phyloP scores from a whole-genome alignment of 2,888 invertebrate genomes.

The Lasioglossum calceatum region DNA sequence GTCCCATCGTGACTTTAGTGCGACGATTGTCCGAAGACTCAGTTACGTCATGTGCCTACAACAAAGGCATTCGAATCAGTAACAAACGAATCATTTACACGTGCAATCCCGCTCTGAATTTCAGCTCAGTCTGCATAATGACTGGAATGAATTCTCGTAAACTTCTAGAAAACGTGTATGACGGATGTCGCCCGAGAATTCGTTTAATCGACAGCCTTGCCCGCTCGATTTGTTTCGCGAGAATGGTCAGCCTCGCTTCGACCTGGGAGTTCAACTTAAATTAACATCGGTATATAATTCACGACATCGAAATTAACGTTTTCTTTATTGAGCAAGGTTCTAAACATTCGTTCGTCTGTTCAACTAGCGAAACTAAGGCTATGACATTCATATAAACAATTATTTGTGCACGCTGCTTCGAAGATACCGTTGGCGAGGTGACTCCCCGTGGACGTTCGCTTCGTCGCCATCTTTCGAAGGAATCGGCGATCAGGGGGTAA shows the following conservation, averaged over 20 bases:
- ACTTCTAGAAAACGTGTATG: constrained; percentile 26
- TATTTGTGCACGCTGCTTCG: constrained; percentile 67
- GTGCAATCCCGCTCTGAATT: background rate
- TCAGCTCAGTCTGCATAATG: background rate
- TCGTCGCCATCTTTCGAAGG: background rate
- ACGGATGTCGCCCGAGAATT: constrained; percentile 24
- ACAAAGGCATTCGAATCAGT: background rate
- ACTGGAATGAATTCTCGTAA: constrained; percentile 12
- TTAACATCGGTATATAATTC: constrained; percentile 41
- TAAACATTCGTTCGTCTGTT: constrained; percentile 73
- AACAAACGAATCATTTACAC: background rate
- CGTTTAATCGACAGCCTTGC: constrained; percentile 20
- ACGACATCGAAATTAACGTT: constrained; percentile 59
- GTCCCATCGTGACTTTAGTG: background rate
- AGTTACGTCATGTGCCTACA: background rate
- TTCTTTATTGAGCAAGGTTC: constrained; percentile 77
- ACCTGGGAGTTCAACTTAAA: constrained; percentile 53
- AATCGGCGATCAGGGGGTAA: background rate
- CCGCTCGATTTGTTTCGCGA: constrained; percentile 41
- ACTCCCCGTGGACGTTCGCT: background rate
- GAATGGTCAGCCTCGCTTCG: constrained; percentile 41
- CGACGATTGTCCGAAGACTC: background rate
- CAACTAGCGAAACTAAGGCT: constrained; percentile 77
- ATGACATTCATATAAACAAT: constrained; percentile 71
- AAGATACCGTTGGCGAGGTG: constrained; percentile 23